Base-by-base conservation (phyloP, 2,888 invertebrate species). In the Sphaerophoria taeniata region DNA sequence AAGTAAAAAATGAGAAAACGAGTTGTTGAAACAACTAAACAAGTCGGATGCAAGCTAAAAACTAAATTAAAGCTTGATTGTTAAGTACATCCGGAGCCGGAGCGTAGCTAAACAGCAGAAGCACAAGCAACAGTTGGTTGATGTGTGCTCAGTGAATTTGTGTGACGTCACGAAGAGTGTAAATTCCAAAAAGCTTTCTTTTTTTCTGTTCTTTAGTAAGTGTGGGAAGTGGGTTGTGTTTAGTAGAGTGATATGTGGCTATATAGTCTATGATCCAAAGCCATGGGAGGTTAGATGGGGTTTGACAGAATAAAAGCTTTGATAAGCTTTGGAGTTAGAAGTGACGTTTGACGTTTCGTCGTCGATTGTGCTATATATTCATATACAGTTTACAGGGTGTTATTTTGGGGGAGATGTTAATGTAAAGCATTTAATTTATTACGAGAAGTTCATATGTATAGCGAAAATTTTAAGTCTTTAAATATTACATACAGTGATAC, bases 11-110 rank as follows among this genome's bases (percentile, higher is more conserved):
- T 5, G 45, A 47, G 33, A 12, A 16, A 31, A 31, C 33, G 55
- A 65, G 4, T 49, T 16, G 53, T 53, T 45, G 14, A 16, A 56
- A 53, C 74, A 69, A 31, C 79, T 47, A 58, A 58, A 56, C 76
- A 9, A 73, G 80, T 69, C 73, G 73, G 47, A 73, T 45, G 45
- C 45, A 69, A 60, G 55, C 33, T 67, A 73, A 47, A 36, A 53
- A 85, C 85, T 85, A 70, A 81, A 63, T 53, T 49, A 39, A 65
- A 73, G 73, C 76, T 85, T 45, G 34, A 56, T 31, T 36, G 55
- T 67, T 53, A 55, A 80, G 67, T 60, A 75, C 45, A 71, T 80
- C 73, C 36, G 56, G 51, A 69, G 43, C 11, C 14, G 47, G 45
- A 55, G 76, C 14, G 47, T 33, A 55, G 76, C 60, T 69, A 24